Conservation (phyloP, 2,797 vertebrate species). For the Artibeus lituratus region DNA sequence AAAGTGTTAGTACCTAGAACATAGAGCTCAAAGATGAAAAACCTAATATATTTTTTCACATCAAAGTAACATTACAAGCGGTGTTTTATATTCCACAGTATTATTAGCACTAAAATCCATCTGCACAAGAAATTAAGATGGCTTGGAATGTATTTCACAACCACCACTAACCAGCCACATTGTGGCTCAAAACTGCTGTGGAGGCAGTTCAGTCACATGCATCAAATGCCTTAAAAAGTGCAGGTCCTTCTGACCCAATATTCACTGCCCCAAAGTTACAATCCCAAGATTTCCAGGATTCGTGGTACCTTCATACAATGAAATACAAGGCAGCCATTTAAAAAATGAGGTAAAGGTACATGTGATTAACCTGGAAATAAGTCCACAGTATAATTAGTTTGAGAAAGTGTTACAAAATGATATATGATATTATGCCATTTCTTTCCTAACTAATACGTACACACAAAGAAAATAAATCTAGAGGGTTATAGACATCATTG, state of each 20-base stretch:
- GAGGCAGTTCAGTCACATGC: not conserved
- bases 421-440: not conserved
- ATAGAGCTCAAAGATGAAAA: not conserved
- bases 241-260: not conserved
- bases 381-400: not conserved
- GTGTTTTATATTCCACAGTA: not conserved
- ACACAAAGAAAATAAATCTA: not conserved
- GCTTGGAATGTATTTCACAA: not conserved
- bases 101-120: not conserved
- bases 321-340: not conserved
- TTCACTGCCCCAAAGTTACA: not conserved
- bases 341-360: not conserved
- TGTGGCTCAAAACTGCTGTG: not conserved
- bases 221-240: not conserved
- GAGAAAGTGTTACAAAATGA: not conserved
- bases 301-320: not conserved
- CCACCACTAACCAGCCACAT: not conserved
- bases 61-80: not conserved
- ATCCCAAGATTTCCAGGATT: not conserved
- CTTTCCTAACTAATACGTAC: slow-evolving; percentile 11
- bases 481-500: not conserved
- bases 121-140: not conserved
- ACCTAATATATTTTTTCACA: not conserved
- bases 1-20: not conserved
- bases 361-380: not conserved